A percentile compares a stretch with the other conserved stretches of the same genome.
These are phyloP conservation scores for Acanthopleura granulata DNA, from an alignment of 2,888 invertebrate genomes.

Conservation along the genomic window DNA sequence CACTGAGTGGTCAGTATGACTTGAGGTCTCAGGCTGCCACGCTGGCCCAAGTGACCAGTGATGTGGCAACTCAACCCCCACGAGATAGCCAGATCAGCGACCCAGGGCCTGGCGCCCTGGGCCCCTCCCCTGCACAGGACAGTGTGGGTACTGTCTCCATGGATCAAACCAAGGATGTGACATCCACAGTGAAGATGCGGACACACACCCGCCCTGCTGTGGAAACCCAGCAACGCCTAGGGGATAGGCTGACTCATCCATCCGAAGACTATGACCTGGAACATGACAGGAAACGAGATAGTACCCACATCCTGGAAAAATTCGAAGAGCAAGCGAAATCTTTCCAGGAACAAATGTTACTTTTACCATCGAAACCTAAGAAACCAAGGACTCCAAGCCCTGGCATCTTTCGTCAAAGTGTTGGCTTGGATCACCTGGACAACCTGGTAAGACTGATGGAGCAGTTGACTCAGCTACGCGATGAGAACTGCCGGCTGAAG, in stretches of 20 bases:
- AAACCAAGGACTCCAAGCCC: slow-evolving; percentile 51
- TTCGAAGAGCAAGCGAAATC: slow-evolving; percentile 55
- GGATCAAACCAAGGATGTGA: background rate
- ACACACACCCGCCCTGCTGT: background rate
- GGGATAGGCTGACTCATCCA: slow-evolving; percentile 5
- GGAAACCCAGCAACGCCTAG: background rate
- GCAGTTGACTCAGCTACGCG: slow-evolving; percentile 80
- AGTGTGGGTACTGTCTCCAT: slow-evolving; percentile 1
- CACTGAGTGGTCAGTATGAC: background rate
- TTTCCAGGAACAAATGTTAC: slow-evolving; percentile 33
- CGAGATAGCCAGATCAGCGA: background rate
- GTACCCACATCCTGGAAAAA: slow-evolving; percentile 54
- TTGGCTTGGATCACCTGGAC: slow-evolving; percentile 82
- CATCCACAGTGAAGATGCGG: slow-evolving; percentile 6
- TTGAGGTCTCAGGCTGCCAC: background rate
- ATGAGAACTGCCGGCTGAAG: slow-evolving; percentile 80
- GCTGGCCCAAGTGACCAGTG: background rate
- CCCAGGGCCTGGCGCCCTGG: background rate
- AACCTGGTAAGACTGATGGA: slow-evolving; percentile 83
- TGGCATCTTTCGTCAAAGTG: slow-evolving; percentile 50
- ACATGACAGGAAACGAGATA: slow-evolving; percentile 35
- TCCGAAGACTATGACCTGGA: background rate
- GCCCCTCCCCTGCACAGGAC: background rate
- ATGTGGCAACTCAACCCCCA: background rate
- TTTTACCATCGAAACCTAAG: slow-evolving; percentile 26